Base-by-base conservation (phyloP, 2,113 vertebrate species). In the Holacanthus passer region DNA sequence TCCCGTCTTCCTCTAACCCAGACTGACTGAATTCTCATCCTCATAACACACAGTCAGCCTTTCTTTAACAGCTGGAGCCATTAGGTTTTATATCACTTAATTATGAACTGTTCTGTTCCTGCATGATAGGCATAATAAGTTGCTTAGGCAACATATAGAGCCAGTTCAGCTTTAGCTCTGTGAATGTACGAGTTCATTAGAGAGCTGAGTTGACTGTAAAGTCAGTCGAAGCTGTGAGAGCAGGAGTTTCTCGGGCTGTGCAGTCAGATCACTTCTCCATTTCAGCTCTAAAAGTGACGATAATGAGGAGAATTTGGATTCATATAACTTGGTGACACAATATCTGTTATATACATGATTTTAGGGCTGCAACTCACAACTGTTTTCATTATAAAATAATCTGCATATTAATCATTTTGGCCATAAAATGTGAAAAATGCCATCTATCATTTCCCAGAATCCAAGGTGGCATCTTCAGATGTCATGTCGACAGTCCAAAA, bases 61-160 rank as follows among this genome's bases (percentile, higher is more conserved):
- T 74, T 86, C 45, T 86, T 73, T 71, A 81, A 81, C 85, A 90
- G 84, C 85, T 71, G 75, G 64, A 88, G 71, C 77, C 84, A 88
- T 91, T 91, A 90, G 79, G 48, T 81, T 88, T 94, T 82, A 88
- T 88, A 84, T 86, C 52, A 64, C 83, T 84, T 88, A 77, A 91
- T 89, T 91, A 87, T 71, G 83, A 86, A 73, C 27, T n/a, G 29
- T 82, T 77, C 77, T 67, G 65, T 77, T 77, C 62, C 62, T 79
- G 81, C 86, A 66, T 79, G 85, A 89, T 68, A 37, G 81, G 41
- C 77, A 81, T 88, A 66, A 81, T 88, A 72, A 77, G 24, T 66
- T 55, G 65, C 79, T 64, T 64, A 74, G 79, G 78, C 48, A 77
- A 80, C 73, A 80, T 81, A 81, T 67, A 83, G 53, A 67, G 75